These are phyloP conservation scores for Ictidomys tridecemlineatus DNA, from an alignment of 2,113 vertebrate species.

Conservation along the genomic window DNA sequence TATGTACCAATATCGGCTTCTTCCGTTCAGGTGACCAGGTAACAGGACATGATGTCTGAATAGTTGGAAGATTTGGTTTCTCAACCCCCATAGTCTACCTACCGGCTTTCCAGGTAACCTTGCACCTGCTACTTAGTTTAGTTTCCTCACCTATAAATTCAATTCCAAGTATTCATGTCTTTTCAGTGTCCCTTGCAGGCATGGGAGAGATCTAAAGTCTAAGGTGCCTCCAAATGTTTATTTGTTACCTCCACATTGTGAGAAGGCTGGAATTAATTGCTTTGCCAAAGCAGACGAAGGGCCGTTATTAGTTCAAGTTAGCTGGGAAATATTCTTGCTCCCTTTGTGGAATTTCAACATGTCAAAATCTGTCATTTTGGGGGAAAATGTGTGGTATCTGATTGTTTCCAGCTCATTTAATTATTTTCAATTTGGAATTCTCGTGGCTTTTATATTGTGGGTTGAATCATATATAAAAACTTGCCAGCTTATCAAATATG, in stretches of 20 bases:
- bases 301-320: slow-evolving; percentile 88
- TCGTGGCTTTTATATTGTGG: slow-evolving; percentile 93
- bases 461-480: slow-evolving; percentile 93
- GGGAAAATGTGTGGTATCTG: slow-evolving; percentile 91
- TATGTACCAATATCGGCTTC: background rate
- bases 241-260: slow-evolving; percentile 55
- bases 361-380: slow-evolving; percentile 91
- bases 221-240: slow-evolving; percentile 27
- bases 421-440: slow-evolving; percentile 93
- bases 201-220: background rate
- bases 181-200: background rate
- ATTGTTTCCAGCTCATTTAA: slow-evolving; percentile 94
- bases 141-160: background rate
- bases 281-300: slow-evolving; percentile 87
- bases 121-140: background rate
- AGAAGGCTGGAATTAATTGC: slow-evolving; percentile 84
- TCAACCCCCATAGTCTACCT: background rate
- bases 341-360: slow-evolving; percentile 92
- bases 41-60: background rate
- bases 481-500: slow-evolving; percentile 95
- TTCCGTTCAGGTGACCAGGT: slow-evolving; percentile 55
- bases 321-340: slow-evolving; percentile 89
- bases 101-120: background rate
- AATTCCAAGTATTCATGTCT: background rate
- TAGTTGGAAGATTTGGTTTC: background rate